Percentiles rank a stretch among this genome's conserved stretches.
Evolutionary conservation across 2,888 invertebrate species (phyloP).

Genomic region (Gari tellinella): DNA sequence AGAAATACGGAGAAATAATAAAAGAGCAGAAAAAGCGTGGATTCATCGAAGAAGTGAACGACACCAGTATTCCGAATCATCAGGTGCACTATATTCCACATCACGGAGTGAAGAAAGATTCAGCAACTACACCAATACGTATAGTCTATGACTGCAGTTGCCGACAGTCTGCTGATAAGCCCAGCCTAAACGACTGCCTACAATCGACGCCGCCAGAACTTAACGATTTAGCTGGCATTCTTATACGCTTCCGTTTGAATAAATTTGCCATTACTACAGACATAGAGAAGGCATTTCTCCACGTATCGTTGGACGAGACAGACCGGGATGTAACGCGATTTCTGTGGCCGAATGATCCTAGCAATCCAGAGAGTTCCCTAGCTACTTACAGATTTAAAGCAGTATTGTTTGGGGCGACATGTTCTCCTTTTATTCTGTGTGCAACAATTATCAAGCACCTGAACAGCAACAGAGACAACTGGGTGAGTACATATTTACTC

Average conservation of each 20-base stretch:
- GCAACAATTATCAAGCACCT: constrained; percentile 42
- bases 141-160: constrained; percentile 50
- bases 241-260: constrained; percentile 32
- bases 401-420: constrained; percentile 36
- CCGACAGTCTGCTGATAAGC: constrained; percentile 15
- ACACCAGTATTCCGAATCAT: neutral
- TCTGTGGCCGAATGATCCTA: constrained; percentile 35
- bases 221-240: constrained; percentile 24
- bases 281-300: constrained; percentile 44
- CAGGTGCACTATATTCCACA: constrained; percentile 43
- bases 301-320: constrained; percentile 22
- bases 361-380: constrained; percentile 18
- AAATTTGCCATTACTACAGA: constrained; percentile 31
- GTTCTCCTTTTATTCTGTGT: constrained; percentile 40
- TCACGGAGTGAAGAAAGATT: constrained; percentile 41
- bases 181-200: constrained; percentile 33
- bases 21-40: constrained; percentile 19
- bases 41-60: constrained; percentile 19
- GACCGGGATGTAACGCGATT: constrained; percentile 41
- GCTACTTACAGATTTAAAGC: constrained; percentile 25
- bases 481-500: constrained; percentile 1
- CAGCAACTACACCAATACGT: constrained; percentile 45
- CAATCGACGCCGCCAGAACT: constrained; percentile 28
- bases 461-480: constrained; percentile 2
- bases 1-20: constrained; percentile 35